Evolutionary conservation across 2,888 invertebrate species (phyloP).

Genomic region (Cyclophora punctaria): DNA sequence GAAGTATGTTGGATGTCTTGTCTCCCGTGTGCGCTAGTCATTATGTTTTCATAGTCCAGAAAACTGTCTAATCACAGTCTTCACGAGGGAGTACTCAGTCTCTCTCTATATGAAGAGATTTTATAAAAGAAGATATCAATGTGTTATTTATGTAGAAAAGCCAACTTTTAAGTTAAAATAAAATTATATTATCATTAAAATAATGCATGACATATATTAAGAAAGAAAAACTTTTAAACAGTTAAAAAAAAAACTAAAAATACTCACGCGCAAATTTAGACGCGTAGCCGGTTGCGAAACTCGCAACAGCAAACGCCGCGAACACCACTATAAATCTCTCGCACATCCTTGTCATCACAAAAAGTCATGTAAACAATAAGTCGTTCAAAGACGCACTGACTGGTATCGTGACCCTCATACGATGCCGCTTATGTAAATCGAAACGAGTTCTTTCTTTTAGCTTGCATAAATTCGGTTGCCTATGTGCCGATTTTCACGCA

Average conservation of each 20-base stretch:
- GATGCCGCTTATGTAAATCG: conserved; percentile 52
- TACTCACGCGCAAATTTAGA: conserved; percentile 62
- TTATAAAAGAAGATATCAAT: too few species aligned
- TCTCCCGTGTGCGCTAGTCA: too few species aligned
- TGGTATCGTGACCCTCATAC: conserved; percentile 38
- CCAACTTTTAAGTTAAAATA: too few species aligned
- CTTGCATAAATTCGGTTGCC: conserved; percentile 62
- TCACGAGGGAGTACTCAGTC: too few species aligned
- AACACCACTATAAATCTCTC: conserved; percentile 47
- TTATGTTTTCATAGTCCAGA: too few species aligned
- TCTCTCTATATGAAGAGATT: too few species aligned
- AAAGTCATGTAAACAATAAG: conserved; percentile 18
- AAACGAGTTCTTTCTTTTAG: conserved; percentile 62
- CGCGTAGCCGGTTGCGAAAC: conserved; percentile 22
- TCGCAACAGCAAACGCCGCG: conserved; percentile 33
- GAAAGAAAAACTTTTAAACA: neutral
- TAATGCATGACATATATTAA: too few species aligned
- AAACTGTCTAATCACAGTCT: too few species aligned
- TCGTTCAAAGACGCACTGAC: conserved; percentile 39
- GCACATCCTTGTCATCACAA: conserved; percentile 44
- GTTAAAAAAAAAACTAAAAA: conserved; percentile 12
- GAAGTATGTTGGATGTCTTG: too few species aligned
- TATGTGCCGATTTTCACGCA: conserved; percentile 69
- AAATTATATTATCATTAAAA: too few species aligned
- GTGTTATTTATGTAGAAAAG: too few species aligned